Evolutionary conservation across 2,797 vertebrate genomes (phyloP), one percentile per base, ranked within the genome.

Genomic region (Myotis pilosus): DNA sequence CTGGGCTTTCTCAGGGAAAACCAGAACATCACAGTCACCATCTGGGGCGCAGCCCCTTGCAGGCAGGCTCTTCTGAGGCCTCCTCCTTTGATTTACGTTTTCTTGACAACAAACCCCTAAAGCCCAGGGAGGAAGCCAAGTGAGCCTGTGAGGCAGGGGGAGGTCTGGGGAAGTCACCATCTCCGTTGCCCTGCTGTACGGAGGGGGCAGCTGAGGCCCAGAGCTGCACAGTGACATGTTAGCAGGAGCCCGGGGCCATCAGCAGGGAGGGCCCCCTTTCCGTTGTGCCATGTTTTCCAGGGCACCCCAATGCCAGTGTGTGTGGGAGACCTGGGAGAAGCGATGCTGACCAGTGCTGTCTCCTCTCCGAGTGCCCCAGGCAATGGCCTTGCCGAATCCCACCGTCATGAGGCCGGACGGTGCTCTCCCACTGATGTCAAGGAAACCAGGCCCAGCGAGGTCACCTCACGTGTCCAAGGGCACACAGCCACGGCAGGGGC

Each of bases 221-320:
- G n/a, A 5, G 49, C 11, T 1, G 55, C 1, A 2, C 6, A 25
- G 33, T 3, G 72, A 51, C 4, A 20, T 8, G 66, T 30, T 20
- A 15, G 15, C 3, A 16, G 53, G 12, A 0, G 0, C 12, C 38
- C 0, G 3, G n/a, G 30, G 15, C 80, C n/a, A 6, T 12, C 6
- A 10, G 74, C 8, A 16, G n/a, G 53, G 5, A 5, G 9, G 47
- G 28, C 4, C 30, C 19, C 47, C 36, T 25, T 13, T 30, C 33
- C 4, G 10, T 38, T 2, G 9, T 0, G 2, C 55, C 2, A 0
- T 51, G 25, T 4, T 7, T 0, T 1, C 19, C 10, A n/a, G 20
- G 13, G 20, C 0, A 25, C 17, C 38, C 12, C 3, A 8, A 28
- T 0, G 12, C 20, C 3, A 16, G 4, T 19, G 62, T 3, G 36